Evolutionary conservation across 2,797 vertebrate genomes (phyloP).

Genomic region (Sphaeramia orbicularis): DNA sequence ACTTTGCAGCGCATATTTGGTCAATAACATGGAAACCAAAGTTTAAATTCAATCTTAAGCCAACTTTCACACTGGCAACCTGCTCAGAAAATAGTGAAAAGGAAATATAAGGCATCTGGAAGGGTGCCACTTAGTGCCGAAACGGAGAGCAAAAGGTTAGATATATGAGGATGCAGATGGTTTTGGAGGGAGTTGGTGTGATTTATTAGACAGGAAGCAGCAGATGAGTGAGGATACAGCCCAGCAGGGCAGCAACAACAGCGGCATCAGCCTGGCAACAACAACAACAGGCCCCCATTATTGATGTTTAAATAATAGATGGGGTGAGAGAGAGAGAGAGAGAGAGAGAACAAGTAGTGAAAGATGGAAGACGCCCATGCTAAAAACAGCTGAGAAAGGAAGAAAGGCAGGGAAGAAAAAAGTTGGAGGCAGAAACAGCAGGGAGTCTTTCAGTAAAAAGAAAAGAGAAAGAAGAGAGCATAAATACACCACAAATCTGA

Average conservation of each 20-base stretch:
- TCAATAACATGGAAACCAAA: background rate
- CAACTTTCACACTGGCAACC: background rate
- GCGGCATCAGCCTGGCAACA: constrained; percentile 57
- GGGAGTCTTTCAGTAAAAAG: constrained; percentile 21
- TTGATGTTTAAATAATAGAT: constrained; percentile 83
- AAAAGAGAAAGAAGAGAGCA: background rate
- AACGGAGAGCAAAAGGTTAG: constrained; percentile 36
- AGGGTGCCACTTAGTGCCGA: constrained; percentile 16
- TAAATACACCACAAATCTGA: constrained; percentile 1
- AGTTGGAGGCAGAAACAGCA: background rate
- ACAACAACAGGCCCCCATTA: constrained; percentile 72
- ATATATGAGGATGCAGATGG: constrained; percentile 44
- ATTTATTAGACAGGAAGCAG: constrained; percentile 67
- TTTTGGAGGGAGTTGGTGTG: constrained; percentile 44
- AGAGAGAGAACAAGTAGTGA: constrained; percentile 25
- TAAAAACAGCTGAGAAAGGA: constrained; percentile 42
- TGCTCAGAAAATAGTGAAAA: background rate
- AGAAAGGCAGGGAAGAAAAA: constrained; percentile 11
- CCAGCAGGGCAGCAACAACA: constrained; percentile 56
- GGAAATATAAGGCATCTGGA: constrained; percentile 5
- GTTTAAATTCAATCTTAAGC: background rate
- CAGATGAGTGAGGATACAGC: constrained; percentile 53
- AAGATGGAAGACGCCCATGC: constrained; percentile 10
- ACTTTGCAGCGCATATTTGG: too few species aligned
- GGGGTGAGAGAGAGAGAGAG: constrained; percentile 22